These are phyloP conservation scores for Melanostoma scalare DNA, from an alignment of 2,888 invertebrate genomes.

Conservation along the genomic window DNA sequence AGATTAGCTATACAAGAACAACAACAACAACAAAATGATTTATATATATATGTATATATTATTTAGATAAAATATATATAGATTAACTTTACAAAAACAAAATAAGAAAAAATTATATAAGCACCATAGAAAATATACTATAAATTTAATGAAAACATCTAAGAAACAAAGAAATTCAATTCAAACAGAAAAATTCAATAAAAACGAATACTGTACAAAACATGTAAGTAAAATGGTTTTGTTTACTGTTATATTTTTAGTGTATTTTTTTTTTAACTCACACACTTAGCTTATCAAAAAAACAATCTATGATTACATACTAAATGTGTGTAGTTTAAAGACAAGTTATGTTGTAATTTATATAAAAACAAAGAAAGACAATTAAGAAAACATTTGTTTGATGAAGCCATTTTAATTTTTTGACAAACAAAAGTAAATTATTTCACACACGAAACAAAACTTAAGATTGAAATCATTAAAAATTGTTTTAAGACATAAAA, in stretches of 20 bases:
- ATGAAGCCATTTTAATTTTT: conserved; percentile 35
- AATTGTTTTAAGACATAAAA: conserved; percentile 55
- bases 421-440: conserved; percentile 41
- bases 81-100: conserved; percentile 61
- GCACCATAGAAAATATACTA: conserved; percentile 67
- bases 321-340: no score
- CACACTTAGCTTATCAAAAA: no score
- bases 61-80: conserved; percentile 58
- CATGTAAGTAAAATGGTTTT: conserved; percentile 45
- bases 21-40: conserved; percentile 28
- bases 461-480: conserved; percentile 57
- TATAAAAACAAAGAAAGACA: no score
- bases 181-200: conserved; percentile 27
- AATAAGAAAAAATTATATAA: conserved; percentile 48
- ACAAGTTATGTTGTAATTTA: no score
- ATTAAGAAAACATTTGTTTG: no score
- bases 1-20: conserved; percentile 66
- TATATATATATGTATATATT: conserved; percentile 58
- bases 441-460: conserved; percentile 12
- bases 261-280: conserved; percentile 31
- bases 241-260: conserved; percentile 20
- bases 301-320: no score
- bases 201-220: conserved; percentile 69
- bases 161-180: conserved; percentile 25
- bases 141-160: conserved; percentile 32